These are phyloP conservation scores for Papilio polytes DNA, from an alignment of 1,140 invertebrate genomes.

Conservation along the genomic window DNA sequence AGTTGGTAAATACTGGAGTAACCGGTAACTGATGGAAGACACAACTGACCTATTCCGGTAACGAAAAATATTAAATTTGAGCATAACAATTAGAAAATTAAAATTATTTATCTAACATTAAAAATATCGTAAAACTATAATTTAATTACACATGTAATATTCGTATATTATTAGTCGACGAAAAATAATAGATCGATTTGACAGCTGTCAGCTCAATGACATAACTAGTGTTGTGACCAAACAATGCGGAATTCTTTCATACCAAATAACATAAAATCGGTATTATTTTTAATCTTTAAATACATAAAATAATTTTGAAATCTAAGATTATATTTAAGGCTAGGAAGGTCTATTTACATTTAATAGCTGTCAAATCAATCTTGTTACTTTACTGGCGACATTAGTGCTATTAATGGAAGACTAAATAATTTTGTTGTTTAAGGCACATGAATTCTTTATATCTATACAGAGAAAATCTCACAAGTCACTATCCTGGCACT, in stretches of 20 bases:
- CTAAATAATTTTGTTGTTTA: constrained; percentile 78
- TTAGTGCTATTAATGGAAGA: constrained; percentile 62
- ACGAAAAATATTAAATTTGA: constrained; percentile 50
- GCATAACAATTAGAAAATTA: constrained; percentile 42
- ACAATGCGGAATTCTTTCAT: neutral
- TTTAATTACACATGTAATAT: constrained; percentile 31
- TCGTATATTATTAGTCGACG: neutral
- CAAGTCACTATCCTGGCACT: neutral
- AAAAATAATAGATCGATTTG: neutral
- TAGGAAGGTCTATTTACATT: neutral
- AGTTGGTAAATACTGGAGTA: constrained; percentile 50
- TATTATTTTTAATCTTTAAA: neutral
- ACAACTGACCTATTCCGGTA: constrained; percentile 57
- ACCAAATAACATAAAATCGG: neutral
- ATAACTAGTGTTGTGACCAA: neutral
- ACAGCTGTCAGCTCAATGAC: neutral
- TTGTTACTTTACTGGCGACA: neutral
- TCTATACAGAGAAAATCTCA: constrained; percentile 20
- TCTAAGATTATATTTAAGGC: neutral
- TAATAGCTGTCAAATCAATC: neutral
- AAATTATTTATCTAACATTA: constrained; percentile 37
- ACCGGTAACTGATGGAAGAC: constrained; percentile 72
- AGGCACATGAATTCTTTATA: constrained; percentile 68
- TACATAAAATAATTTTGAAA: neutral
- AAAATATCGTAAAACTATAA: neutral